Conservation (phyloP, 2,888 invertebrate species). For the Eledona agricola region DNA sequence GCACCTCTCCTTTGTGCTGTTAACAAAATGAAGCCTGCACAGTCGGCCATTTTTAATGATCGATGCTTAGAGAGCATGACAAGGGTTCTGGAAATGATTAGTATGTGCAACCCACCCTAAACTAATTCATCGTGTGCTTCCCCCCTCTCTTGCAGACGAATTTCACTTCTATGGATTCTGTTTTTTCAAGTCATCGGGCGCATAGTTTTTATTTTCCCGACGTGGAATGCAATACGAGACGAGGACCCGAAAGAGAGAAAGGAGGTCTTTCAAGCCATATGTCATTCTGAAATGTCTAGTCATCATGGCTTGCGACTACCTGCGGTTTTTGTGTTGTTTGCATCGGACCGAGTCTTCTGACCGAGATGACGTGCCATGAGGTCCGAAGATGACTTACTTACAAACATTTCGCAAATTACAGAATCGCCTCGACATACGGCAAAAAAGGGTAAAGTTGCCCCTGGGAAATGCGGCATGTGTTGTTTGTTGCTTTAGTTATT, state of each 20-base stretch:
- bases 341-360: constrained; percentile 8
- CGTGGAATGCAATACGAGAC: constrained; percentile 37
- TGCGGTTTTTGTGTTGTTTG: constrained; percentile 24
- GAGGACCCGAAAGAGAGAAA: constrained; percentile 34
- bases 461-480: constrained; percentile 40
- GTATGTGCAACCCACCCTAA: constrained; percentile 48
- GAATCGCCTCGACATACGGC: constrained; percentile 16
- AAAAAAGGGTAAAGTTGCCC: constrained; percentile 38
- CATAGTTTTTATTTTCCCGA: constrained; percentile 27
- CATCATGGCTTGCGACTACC: constrained; percentile 34
- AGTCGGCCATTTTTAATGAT: constrained; percentile 39
- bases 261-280: constrained; percentile 38
- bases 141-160: constrained; percentile 25
- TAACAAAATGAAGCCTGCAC: constrained; percentile 48
- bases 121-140: constrained; percentile 32
- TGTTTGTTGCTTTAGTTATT: constrained; percentile 14
- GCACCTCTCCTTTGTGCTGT: constrained; percentile 39
- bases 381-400: constrained; percentile 24
- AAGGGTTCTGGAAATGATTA: constrained; percentile 53
- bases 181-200: constrained; percentile 41
- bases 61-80: constrained; percentile 36
- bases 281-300: constrained; percentile 37
- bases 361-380: constrained; percentile 16
- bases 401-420: constrained; percentile 34
- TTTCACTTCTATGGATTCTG: constrained; percentile 42